phyloP scores from a whole-genome alignment of 1,140 invertebrate genomes.

The Tetramorium alpestre region DNA sequence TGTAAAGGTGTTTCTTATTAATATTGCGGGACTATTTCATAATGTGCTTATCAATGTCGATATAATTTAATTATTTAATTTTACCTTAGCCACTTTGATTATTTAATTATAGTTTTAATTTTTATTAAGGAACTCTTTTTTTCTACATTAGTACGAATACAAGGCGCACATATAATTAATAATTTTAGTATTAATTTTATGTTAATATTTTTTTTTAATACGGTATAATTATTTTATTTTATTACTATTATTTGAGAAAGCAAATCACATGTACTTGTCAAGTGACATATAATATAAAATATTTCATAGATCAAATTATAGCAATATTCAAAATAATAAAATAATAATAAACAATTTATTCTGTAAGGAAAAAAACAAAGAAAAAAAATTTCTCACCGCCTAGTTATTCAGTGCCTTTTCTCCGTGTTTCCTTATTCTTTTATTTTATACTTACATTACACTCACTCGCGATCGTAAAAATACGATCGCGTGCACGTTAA shows the following conservation, averaged over 20 bases:
- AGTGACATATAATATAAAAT: background rate
- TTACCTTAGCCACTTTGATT: background rate
- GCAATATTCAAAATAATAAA: background rate
- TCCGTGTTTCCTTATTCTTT: background rate
- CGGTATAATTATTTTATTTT: background rate
- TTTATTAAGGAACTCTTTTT: background rate
- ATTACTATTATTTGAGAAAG: background rate
- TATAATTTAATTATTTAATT: background rate
- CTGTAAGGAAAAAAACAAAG: background rate
- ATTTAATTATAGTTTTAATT: background rate
- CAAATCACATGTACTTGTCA: background rate
- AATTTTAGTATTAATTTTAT: background rate
- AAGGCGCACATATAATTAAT: background rate
- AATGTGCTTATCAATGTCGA: background rate
- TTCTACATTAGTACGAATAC: background rate
- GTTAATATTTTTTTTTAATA: background rate
- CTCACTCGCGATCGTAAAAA: background rate
- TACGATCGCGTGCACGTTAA: constrained; percentile 8
- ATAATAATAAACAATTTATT: background rate
- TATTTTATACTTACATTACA: background rate
- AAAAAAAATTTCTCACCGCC: background rate
- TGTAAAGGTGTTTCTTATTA: background rate
- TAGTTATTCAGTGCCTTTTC: background rate
- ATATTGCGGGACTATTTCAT: background rate
- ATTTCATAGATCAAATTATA: background rate